Evolutionary conservation across 2,113 vertebrate genomes (phyloP).

Genomic region (Hippocampus mohnikei): DNA sequence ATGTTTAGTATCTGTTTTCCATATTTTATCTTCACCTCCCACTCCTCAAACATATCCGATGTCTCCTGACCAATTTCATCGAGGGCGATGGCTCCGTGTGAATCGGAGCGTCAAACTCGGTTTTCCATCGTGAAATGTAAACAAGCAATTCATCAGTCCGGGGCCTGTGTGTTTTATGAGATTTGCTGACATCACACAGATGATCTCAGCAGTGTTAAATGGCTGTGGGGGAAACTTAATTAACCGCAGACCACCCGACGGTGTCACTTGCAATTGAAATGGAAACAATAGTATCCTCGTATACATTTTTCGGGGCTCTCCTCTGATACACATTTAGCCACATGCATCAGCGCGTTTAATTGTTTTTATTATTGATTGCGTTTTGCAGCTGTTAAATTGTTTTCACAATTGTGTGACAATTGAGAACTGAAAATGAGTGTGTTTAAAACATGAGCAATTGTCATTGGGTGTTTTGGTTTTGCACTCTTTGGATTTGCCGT

Average conservation of each 20-base stretch:
- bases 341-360: not conserved
- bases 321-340: not conserved
- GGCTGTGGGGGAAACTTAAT: conserved; percentile 1
- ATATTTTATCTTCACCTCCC: not conserved
- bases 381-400: too few relatives aligned
- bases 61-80: not conserved
- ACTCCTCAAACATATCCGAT: not conserved
- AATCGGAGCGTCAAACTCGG: not conserved
- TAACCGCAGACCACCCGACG: conserved; percentile 9
- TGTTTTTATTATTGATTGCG: not conserved
- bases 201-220: conserved; percentile 27
- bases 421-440: too few relatives aligned
- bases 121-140: conserved; percentile 10
- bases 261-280: not conserved
- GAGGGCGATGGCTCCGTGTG: not conserved
- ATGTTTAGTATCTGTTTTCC: not conserved
- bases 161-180: conserved; percentile 6
- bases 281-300: not conserved
- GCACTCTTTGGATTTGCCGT: too few relatives aligned
- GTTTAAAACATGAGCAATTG: too few relatives aligned
- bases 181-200: conserved; percentile 20
- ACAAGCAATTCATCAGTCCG: conserved; percentile 6
- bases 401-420: too few relatives aligned
- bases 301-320: not conserved
- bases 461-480: too few relatives aligned